Evolutionary conservation across 92 coral and sea anemone species (phyloP), one percentile per base, ranked within the genome.

Genomic region (Muricea muricata): DNA sequence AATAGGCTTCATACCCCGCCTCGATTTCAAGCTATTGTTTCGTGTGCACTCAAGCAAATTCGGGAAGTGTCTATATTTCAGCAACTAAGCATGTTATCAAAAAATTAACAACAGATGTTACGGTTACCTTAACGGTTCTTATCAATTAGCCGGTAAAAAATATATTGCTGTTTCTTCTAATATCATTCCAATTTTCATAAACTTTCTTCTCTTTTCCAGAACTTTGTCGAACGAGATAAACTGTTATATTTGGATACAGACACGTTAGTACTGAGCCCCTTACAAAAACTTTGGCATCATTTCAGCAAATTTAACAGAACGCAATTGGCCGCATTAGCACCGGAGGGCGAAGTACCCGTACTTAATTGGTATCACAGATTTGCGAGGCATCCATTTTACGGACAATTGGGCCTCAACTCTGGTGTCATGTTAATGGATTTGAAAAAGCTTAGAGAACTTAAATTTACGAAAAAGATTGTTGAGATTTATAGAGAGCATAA

Each of bases 371-470:
- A 97, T 81, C 88, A 86, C 47, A 83, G 98, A 46, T 97, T 93
- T 90, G 93, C 99, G 7, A 89, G 86, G 28, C 99, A 97, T 78
- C 99, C 99, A 7, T 97, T 77, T 85, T 94, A 78, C 75, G 99
- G 99, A 20, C 76, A 90, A 84, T 84, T 90, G 20, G 99, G 99
- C n/a, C 68, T 97, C 58, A 97, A 97, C 34, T 97, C 99, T 37
- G 99, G 98, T 34, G 99, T 97, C 1, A 93, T 96, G 99, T 83
- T 96, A 33, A 94, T 96, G 98, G 94, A 96, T 48, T 80, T 96
- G 79, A 90, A 95, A 8, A 87, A 94, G 81, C 87, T 96, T 92
- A 88, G 97, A 83, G 68, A 68, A 63, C 81, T 87, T 48, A 63
- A 82, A 21, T 94, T 93, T 92, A 83, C 77, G 37, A 79, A 93